phyloP scores from a whole-genome alignment of 2,888 invertebrate genomes.

The Biston stratarius region DNA sequence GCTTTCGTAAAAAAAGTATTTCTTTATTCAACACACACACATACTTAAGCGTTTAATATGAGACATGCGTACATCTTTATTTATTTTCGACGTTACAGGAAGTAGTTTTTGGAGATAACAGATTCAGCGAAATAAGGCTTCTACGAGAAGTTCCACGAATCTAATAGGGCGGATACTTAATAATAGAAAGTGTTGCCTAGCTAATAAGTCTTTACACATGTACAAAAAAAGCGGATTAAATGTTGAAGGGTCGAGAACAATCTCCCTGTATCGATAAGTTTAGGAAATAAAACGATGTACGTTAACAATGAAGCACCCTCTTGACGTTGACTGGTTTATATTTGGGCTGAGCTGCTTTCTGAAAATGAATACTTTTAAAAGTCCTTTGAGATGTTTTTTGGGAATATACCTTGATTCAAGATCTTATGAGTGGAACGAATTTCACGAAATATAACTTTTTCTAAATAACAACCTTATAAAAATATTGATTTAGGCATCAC shows the following conservation, averaged over 20 bases:
- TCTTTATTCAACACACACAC: too few species aligned
- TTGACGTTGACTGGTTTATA: not conserved
- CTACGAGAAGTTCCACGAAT: not conserved
- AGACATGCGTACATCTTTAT: not conserved
- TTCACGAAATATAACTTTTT: not conserved
- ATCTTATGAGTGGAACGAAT: not conserved
- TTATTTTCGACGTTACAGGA: not conserved
- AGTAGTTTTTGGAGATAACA: not conserved
- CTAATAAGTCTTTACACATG: conserved; percentile 5
- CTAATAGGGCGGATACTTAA: not conserved
- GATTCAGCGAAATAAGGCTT: not conserved
- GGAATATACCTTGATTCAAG: not conserved
- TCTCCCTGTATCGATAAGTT: not conserved
- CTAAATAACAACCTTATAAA: too few species aligned
- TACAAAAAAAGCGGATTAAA: not conserved
- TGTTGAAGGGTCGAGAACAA: not conserved
- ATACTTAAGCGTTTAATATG: not conserved
- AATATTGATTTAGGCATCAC: too few species aligned
- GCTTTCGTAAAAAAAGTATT: too few species aligned
- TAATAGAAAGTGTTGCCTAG: conserved; percentile 1
- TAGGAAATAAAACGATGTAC: too few species aligned
- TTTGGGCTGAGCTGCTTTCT: not conserved
- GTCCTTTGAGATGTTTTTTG: not conserved
- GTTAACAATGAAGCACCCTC: not conserved
- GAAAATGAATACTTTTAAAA: too few species aligned